Evolutionary conservation across 2,888 invertebrate genomes (phyloP).

Genomic region (Yponomeuta malinellus): DNA sequence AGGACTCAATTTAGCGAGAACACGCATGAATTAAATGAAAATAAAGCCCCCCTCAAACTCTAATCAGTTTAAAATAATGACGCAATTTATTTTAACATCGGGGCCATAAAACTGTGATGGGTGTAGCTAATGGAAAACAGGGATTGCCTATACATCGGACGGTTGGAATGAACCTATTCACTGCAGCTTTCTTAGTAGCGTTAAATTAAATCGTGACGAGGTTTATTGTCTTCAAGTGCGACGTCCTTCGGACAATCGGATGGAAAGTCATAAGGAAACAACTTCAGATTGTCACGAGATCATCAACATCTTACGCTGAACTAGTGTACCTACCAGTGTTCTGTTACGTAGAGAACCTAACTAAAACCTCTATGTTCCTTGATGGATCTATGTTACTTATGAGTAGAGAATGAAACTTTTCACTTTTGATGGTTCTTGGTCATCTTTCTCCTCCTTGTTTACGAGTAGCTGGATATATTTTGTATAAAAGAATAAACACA

Average conservation of each 20-base stretch:
- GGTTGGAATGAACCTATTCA: not conserved
- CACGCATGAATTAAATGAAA: conserved; percentile 33
- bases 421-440: too few species aligned
- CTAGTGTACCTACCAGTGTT: too few species aligned
- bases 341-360: too few species aligned
- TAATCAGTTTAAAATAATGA: conserved; percentile 27
- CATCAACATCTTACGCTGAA: not conserved
- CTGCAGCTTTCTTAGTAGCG: conserved; percentile 2
- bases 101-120: conserved; percentile 4
- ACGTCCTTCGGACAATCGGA: conserved; percentile 1
- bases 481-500: too few species aligned
- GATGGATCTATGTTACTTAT: too few species aligned
- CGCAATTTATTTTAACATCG: conserved; percentile 9
- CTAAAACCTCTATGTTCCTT: too few species aligned
- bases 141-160: not conserved
- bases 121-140: conserved; percentile 9
- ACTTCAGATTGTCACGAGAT: not conserved
- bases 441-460: too few species aligned
- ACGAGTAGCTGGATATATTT: too few species aligned
- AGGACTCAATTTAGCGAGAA: conserved; percentile 32
- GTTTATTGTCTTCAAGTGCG: conserved; percentile 1
- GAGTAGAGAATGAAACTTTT: too few species aligned
- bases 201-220: not conserved
- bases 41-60: conserved; percentile 22
- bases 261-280: not conserved